Evolutionary conservation across 2,888 invertebrate genomes (phyloP).

Genomic region (Caenorhabditis doughertyi): DNA sequence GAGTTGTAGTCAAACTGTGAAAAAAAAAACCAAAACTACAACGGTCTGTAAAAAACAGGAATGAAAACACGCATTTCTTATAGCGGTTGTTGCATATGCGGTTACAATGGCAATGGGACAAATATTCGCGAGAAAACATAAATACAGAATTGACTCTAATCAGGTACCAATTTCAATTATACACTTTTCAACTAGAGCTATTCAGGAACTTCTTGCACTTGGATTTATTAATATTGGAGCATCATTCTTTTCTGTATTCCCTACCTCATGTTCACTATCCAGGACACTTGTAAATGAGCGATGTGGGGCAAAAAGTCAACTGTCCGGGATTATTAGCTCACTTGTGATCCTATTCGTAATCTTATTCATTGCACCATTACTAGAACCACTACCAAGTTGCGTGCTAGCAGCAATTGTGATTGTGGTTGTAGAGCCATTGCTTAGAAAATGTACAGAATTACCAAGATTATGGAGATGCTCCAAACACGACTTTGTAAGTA

Average conservation of each 20-base stretch:
- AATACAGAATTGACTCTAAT: constrained; percentile 84
- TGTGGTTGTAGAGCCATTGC: constrained; percentile 83
- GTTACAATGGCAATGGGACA: constrained; percentile 85
- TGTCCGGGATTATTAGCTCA: constrained; percentile 89
- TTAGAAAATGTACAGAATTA: constrained; percentile 88
- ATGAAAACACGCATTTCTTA: no score
- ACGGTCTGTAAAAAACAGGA: no score
- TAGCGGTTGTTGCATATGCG: constrained; percentile 84
- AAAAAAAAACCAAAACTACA: no score
- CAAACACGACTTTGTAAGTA: constrained; percentile 87
- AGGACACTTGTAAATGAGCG: constrained; percentile 73
- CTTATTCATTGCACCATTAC: constrained; percentile 91
- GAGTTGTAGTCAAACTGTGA: no score
- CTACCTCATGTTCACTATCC: constrained; percentile 71
- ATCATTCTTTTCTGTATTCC: constrained; percentile 83
- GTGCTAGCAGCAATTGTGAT: constrained; percentile 84
- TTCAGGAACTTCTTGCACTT: constrained; percentile 77
- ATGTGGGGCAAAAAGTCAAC: constrained; percentile 83
- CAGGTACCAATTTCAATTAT: constrained; percentile 82
- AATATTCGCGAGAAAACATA: constrained; percentile 84
- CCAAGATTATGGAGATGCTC: constrained; percentile 89
- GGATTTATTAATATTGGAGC: constrained; percentile 87
- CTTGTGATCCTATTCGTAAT: constrained; percentile 88
- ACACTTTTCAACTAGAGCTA: neutral
- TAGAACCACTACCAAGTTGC: constrained; percentile 89